Percentiles rank a stretch among this genome's conserved stretches.
phyloP scores from a whole-genome alignment of 2,113 vertebrate genomes.

The Boulengeromyrus knoepffleri region DNA sequence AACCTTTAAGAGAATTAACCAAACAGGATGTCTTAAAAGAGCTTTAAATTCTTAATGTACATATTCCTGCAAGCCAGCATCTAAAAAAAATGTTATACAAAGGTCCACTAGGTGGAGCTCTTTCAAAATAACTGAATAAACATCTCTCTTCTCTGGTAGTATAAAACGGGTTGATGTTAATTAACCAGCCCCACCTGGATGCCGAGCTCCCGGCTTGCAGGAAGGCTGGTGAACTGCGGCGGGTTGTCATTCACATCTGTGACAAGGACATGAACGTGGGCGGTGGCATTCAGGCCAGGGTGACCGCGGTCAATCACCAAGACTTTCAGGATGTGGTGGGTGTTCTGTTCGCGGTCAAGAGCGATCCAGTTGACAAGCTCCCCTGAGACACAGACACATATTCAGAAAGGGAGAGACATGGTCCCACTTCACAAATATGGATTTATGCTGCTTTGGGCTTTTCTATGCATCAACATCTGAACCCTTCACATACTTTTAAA shows the following conservation, averaged over 20 bases:
- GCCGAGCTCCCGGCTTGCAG: slow-evolving; percentile 51
- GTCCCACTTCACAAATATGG: not conserved
- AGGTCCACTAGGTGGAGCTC: slow-evolving; percentile 51
- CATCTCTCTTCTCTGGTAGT: not conserved
- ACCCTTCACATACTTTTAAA: not conserved
- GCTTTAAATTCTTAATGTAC: not conserved
- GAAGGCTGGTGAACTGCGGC: slow-evolving; percentile 69
- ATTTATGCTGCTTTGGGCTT: not conserved
- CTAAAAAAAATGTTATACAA: not conserved
- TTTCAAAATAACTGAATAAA: not conserved
- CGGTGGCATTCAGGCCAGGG: slow-evolving; percentile 67
- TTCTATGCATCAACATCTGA: not conserved
- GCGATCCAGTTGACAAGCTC: slow-evolving; percentile 79
- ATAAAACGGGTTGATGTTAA: not conserved
- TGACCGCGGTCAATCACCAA: slow-evolving; percentile 74
- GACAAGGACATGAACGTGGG: slow-evolving; percentile 59
- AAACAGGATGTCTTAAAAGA: not conserved
- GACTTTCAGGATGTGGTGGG: slow-evolving; percentile 67
- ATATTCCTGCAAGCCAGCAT: not conserved
- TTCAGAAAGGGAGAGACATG: not conserved
- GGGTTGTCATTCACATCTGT: slow-evolving; percentile 77
- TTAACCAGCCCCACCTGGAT: slow-evolving; percentile 58
- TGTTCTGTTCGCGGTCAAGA: slow-evolving; percentile 70
- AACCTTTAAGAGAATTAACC: not conserved
- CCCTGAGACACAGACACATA: slow-evolving; percentile 49